A percentile compares a stretch with the other conserved stretches of the same genome.
Evolutionary conservation across 2,888 invertebrate species (phyloP).

Genomic region (Andrena minutula): DNA sequence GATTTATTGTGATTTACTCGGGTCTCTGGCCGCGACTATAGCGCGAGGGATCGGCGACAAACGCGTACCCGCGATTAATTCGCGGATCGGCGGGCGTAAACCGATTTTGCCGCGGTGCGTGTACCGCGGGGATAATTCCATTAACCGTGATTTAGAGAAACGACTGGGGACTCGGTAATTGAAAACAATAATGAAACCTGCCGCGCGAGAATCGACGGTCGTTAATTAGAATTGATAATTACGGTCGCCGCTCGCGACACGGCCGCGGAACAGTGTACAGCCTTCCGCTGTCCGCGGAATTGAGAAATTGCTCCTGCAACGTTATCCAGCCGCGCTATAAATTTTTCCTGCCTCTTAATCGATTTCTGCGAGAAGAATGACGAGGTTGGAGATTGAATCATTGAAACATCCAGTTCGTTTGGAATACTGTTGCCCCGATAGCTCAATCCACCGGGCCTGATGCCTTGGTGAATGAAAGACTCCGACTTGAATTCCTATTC

Average conservation of each 20-base stretch:
- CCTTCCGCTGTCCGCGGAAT: conserved; percentile 15
- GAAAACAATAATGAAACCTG: conserved; percentile 39
- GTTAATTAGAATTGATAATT: conserved; percentile 51
- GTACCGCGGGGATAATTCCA: conserved; percentile 46
- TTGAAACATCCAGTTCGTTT: background rate
- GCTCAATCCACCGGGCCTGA: background rate
- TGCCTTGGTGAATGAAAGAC: background rate
- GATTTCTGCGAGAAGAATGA: conserved; percentile 25
- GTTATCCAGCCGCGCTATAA: conserved; percentile 4
- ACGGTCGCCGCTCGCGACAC: conserved; percentile 27
- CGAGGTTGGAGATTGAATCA: background rate
- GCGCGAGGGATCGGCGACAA: conserved; percentile 31
- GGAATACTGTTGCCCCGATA: background rate
- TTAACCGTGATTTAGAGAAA: conserved; percentile 36
- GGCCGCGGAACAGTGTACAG: conserved; percentile 8
- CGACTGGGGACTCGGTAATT: conserved; percentile 7
- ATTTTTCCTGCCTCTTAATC: conserved; percentile 37
- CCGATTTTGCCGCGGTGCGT: background rate
- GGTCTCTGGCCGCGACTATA: background rate
- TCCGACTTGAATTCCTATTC: background rate
- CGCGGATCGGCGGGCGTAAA: conserved; percentile 35
- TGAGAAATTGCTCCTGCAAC: conserved; percentile 23
- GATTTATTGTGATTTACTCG: conserved; percentile 61
- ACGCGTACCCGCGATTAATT: background rate
- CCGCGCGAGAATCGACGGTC: conserved; percentile 22